These are phyloP conservation scores for Gallinago stenura DNA, from an alignment of 2,797 vertebrate species.

Conservation along the genomic window DNA sequence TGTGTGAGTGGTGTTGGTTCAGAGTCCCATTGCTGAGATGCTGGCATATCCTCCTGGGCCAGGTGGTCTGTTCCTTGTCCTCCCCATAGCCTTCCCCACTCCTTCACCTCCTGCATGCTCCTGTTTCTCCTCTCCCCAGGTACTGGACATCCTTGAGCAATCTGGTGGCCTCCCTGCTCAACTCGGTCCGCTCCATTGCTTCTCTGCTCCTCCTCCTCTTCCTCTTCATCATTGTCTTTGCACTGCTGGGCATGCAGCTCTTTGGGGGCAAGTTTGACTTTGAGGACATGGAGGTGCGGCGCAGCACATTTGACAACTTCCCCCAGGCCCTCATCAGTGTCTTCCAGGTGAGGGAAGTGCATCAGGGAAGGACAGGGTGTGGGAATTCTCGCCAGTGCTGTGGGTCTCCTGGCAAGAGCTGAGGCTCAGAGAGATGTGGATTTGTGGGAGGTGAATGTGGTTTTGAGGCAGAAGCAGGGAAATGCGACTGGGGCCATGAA, in stretches of 20 bases:
- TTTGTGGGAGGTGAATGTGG: neutral
- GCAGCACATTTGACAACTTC: slow-evolving; percentile 97
- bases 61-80: neutral
- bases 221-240: slow-evolving; percentile 96
- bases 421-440: neutral
- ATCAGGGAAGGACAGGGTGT: accelerated
- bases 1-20: neutral
- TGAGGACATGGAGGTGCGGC: slow-evolving; percentile 82
- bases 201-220: slow-evolving; percentile 96
- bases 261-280: slow-evolving; percentile 97
- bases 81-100: neutral
- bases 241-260: slow-evolving; percentile 97
- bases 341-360: slow-evolving; percentile 87
- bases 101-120: neutral
- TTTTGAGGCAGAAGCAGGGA: neutral
- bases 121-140: slow-evolving; percentile 70
- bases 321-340: slow-evolving; percentile 97
- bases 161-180: slow-evolving; percentile 94
- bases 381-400: neutral
- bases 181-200: slow-evolving; percentile 96
- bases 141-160: slow-evolving; percentile 96
- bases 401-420: neutral
- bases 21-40: neutral
- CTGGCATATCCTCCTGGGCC: neutral
- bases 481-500: accelerated